A percentile compares a stretch with the other conserved stretches of the same genome.
Evolutionary conservation across 2,888 invertebrate genomes (phyloP).

Genomic region (Empis stercorea): DNA sequence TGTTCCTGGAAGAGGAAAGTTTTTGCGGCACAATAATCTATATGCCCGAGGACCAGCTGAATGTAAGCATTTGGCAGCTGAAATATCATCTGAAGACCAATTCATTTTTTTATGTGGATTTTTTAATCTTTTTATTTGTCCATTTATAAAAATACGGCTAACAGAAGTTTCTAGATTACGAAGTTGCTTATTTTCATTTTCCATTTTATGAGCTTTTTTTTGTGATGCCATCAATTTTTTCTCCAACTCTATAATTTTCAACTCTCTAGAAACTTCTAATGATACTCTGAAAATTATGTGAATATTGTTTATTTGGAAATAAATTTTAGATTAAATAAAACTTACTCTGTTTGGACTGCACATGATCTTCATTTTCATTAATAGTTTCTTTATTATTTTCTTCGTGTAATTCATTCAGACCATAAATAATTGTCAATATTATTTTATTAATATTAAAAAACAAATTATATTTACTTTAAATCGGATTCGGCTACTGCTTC

Average conservation of each 20-base stretch:
- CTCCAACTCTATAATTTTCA: slow-evolving; percentile 10
- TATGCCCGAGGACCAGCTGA: slow-evolving; percentile 7
- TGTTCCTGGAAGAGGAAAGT: too few species aligned
- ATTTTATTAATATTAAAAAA: too few species aligned
- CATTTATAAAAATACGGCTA: slow-evolving; percentile 6
- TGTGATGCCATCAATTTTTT: slow-evolving; percentile 2
- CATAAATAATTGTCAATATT: too few species aligned
- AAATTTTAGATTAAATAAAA: not conserved
- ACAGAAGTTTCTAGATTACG: not conserved
- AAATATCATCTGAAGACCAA: slow-evolving; percentile 9
- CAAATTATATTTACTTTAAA: too few species aligned
- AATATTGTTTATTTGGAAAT: not conserved
- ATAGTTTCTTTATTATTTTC: too few species aligned
- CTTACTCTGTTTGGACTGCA: slow-evolving; percentile 8
- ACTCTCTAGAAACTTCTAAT: slow-evolving; percentile 6
- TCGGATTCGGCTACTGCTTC: too few species aligned
- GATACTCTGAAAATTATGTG: slow-evolving; percentile 1
- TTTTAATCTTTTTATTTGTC: too few species aligned
- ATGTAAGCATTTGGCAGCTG: slow-evolving; percentile 7
- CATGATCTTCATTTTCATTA: not conserved
- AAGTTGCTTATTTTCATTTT: not conserved
- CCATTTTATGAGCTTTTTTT: not conserved
- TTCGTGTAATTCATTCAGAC: too few species aligned
- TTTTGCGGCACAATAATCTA: slow-evolving; percentile 4
- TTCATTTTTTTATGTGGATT: slow-evolving; percentile 3